Base-by-base conservation (phyloP, 2,888 invertebrate genomes). In the Diogma glabrata region DNA sequence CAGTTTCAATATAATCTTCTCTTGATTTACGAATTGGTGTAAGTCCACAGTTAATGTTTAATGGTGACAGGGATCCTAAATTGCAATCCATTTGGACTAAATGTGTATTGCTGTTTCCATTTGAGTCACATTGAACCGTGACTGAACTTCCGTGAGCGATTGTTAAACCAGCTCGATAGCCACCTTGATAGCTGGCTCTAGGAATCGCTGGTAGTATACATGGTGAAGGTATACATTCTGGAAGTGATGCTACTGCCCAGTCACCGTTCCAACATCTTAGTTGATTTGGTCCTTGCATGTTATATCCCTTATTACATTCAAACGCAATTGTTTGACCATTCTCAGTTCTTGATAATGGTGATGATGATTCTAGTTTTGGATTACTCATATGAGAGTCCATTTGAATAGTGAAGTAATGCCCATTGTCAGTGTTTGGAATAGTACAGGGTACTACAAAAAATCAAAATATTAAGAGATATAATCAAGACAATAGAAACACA, bases 141-240 rank as follows among this genome's bases (percentile, higher is more conserved):
- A 90, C 86, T 2, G 81, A 80, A 1, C 87, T 84, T 0, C 86
- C 88, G 60, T 89, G 87, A 0, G 85, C 84, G 20, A 90, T 87
- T 0, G 84, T 87, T 5, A 88, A 73, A 0, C 88, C 88, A 2
- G 84, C 77, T 43, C 87, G 72, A 67, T 88, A 89, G 0, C 88
- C 88, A 76, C 80, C 62, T 84, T 48, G 48, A 20, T 69, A 70
- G 22, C 65, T 60, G 16, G 67, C 61, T 16, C 66, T 65, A 1
- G 64, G 60, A 47, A 69, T 63, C n/a, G 62, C 60, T 20, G 69
- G 68, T 10, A 70, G 53, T 0, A 64, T 62, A 53, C 71, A 71
- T 2, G 69, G 67, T 30, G 66, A 80, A 61, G 87, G 81, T 6
- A 80, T 77, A 64, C 89, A 89, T 61, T 85, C 84, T 0, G 88